Conservation (phyloP, 2,113 vertebrate species). For the Okapia johnstoni region DNA sequence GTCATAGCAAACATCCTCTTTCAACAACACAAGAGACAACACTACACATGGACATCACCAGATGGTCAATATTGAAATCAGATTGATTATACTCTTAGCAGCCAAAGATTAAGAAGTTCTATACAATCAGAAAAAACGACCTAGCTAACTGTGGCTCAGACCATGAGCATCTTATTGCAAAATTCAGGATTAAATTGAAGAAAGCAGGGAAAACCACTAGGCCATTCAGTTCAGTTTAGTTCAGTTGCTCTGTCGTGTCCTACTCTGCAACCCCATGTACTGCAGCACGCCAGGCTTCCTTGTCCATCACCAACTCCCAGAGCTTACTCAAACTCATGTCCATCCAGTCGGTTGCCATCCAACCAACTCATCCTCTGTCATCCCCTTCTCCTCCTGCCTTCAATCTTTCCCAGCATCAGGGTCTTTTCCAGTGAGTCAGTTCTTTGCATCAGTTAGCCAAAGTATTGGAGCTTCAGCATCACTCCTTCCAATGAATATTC, state of each 20-base stretch:
- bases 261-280: neutral
- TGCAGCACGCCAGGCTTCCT: neutral
- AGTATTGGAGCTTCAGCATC: neutral
- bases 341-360: neutral
- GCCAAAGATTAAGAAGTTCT: neutral
- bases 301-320: neutral
- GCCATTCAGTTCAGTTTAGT: neutral
- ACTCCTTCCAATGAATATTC: neutral
- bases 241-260: neutral
- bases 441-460: neutral
- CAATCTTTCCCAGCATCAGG: neutral
- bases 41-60: neutral
- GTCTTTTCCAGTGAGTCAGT: neutral
- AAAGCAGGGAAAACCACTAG: neutral
- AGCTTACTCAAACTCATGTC: neutral
- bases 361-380: neutral
- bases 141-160: neutral
- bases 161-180: neutral
- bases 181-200: neutral
- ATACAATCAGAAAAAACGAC: neutral
- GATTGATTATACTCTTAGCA: neutral
- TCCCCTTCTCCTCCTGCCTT: neutral
- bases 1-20: neutral
- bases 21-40: neutral
- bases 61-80: neutral